Percentiles rank a stretch among this genome's conserved stretches.
These are phyloP conservation scores for Volucella bombylans DNA, from an alignment of 2,888 invertebrate species.

Conservation along the genomic window DNA sequence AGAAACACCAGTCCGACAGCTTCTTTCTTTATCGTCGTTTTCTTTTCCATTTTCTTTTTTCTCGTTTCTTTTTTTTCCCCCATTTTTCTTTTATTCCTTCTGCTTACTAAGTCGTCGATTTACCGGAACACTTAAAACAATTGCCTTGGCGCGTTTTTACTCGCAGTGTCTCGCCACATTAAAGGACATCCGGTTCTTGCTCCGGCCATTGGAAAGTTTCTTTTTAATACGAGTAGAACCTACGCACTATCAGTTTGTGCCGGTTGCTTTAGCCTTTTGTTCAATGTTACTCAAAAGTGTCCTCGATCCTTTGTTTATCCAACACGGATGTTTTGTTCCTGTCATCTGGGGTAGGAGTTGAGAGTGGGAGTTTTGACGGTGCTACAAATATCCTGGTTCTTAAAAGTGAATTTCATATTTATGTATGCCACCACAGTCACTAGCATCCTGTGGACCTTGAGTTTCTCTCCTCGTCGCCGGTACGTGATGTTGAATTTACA, in stretches of 20 bases:
- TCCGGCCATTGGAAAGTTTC: neutral
- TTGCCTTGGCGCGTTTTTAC: slow-evolving; percentile 50
- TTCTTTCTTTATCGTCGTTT: neutral
- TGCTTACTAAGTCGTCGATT: slow-evolving; percentile 30
- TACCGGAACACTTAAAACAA: slow-evolving; percentile 63
- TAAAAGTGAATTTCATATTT: slow-evolving; percentile 11
- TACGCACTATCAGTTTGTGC: slow-evolving; percentile 54
- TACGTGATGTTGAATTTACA: slow-evolving; percentile 64
- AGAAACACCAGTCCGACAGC: slow-evolving; percentile 10
- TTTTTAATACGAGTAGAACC: slow-evolving; percentile 30
- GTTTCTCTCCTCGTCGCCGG: slow-evolving; percentile 9
- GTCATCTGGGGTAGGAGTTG: neutral
- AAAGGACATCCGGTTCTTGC: slow-evolving; percentile 36
- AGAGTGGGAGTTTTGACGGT: neutral
- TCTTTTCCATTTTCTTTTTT: neutral
- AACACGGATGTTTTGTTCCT: slow-evolving; percentile 1
- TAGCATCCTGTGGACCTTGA: slow-evolving; percentile 15
- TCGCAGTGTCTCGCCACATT: slow-evolving; percentile 43
- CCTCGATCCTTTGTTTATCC: slow-evolving; percentile 27
- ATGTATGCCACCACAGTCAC: slow-evolving; percentile 3
- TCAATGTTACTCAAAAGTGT: slow-evolving; percentile 33
- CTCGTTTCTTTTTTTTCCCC: neutral
- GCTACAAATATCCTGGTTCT: slow-evolving; percentile 20
- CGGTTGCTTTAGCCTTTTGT: slow-evolving; percentile 15
- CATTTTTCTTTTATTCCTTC: neutral